A percentile compares a stretch with the other conserved stretches of the same genome.
Evolutionary conservation across 1,140 invertebrate species (phyloP).

Genomic region (Trachymyrmex septentrionalis): DNA sequence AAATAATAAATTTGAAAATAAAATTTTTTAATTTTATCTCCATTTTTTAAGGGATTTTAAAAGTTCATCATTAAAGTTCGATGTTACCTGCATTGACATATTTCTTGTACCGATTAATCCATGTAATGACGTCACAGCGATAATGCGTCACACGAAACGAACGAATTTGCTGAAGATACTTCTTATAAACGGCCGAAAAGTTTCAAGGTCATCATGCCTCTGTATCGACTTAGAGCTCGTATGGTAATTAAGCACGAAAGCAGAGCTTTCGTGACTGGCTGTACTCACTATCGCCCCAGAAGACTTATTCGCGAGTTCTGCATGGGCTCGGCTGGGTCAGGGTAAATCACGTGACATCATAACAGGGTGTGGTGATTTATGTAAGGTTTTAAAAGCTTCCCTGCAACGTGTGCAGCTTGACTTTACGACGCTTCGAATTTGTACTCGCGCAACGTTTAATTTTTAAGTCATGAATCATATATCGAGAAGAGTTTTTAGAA

Average conservation of each 20-base stretch:
- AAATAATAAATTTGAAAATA: neutral
- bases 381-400: constrained; percentile 59
- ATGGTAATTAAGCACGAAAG: constrained; percentile 71
- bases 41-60: neutral
- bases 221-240: constrained; percentile 50
- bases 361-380: constrained; percentile 75
- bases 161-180: constrained; percentile 2
- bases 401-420: constrained; percentile 59
- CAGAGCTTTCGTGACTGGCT: constrained; percentile 70
- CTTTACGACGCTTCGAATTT: constrained; percentile 22
- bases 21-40: neutral
- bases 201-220: constrained; percentile 60
- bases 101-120: constrained; percentile 10
- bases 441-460: neutral
- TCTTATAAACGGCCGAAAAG: constrained; percentile 29
- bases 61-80: neutral
- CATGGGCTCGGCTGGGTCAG: constrained; percentile 66
- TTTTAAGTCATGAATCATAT: neutral
- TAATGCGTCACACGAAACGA: neutral
- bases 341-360: constrained; percentile 74
- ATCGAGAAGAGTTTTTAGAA: neutral
- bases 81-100: neutral
- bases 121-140: neutral
- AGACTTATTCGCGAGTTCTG: constrained; percentile 60
- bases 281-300: constrained; percentile 63